phyloP scores from a whole-genome alignment of 2,113 vertebrate genomes.

The Hippocampus barbouri region DNA sequence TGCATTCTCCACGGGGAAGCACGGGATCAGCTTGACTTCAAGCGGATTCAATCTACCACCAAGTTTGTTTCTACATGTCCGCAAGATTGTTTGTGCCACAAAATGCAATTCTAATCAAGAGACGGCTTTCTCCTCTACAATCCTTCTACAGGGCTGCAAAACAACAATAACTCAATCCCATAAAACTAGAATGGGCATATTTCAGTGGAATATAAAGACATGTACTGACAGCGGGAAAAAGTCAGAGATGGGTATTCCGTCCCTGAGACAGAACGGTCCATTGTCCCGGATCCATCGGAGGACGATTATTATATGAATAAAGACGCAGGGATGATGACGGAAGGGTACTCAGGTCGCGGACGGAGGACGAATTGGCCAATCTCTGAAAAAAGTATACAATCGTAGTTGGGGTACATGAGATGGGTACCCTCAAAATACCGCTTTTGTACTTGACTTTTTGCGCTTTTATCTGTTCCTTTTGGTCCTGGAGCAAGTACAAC shows the following conservation, averaged over 20 bases:
- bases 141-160: not conserved
- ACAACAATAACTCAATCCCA: not conserved
- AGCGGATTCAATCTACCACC: not conserved
- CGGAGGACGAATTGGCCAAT: too few species aligned
- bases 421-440: not conserved
- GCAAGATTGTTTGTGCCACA: not conserved
- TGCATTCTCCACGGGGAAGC: conserved; percentile 14
- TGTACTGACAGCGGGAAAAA: not conserved
- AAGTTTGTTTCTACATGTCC: conserved; percentile 6
- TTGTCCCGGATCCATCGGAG: too few species aligned
- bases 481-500: not conserved
- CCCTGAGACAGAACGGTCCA: too few species aligned
- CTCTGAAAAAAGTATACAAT: not conserved
- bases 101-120: not conserved
- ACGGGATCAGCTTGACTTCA: not conserved
- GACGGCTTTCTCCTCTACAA: not conserved
- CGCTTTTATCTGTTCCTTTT: not conserved
- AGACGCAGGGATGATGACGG: too few species aligned
- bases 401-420: not conserved
- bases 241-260: too few species aligned
- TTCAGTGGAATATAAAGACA: not conserved
- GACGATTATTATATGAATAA: too few species aligned
- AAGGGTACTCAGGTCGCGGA: too few species aligned
- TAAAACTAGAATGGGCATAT: not conserved
- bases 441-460: not conserved